Percentiles rank a stretch among this genome's conserved stretches.
These are phyloP conservation scores for Genyomyrus donnyi DNA, from an alignment of 2,113 vertebrate genomes.

Conservation along the genomic window DNA sequence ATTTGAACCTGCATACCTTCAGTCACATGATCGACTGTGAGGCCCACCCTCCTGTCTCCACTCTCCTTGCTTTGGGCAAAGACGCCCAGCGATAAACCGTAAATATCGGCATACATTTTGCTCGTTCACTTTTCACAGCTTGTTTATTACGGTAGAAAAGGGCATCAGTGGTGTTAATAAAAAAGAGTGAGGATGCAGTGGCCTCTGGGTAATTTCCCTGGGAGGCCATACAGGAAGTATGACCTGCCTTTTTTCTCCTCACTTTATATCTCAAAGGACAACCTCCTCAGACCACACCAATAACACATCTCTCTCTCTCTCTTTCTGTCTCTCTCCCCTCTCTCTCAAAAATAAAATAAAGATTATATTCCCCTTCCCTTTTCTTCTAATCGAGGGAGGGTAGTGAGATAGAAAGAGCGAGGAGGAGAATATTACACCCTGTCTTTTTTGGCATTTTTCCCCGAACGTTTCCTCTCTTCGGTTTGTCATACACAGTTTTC, in stretches of 20 bases:
- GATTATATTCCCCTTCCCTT: background rate
- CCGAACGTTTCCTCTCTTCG: slow-evolving; percentile 41
- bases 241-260: slow-evolving; percentile 13
- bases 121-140: slow-evolving; percentile 1
- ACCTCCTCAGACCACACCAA: slow-evolving; percentile 24
- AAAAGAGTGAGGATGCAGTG: slow-evolving; percentile 27
- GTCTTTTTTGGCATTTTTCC: slow-evolving; percentile 14
- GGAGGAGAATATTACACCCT: background rate
- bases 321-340: background rate
- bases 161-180: slow-evolving; percentile 23
- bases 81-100: background rate
- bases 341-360: background rate
- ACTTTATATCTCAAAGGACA: slow-evolving; percentile 17
- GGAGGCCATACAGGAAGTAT: slow-evolving; percentile 4
- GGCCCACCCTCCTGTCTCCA: background rate
- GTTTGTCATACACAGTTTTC: slow-evolving; percentile 69
- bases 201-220: slow-evolving; percentile 29
- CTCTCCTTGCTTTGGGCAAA: background rate
- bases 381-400: slow-evolving; percentile 7
- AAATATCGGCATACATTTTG: background rate
- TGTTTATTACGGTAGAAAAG: slow-evolving; percentile 31
- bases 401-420: background rate
- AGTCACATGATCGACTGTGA: background rate
- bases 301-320: background rate
- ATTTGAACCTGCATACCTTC: background rate